These are phyloP conservation scores for Menidia menidia DNA, from an alignment of 2,797 vertebrate species.

Conservation along the genomic window DNA sequence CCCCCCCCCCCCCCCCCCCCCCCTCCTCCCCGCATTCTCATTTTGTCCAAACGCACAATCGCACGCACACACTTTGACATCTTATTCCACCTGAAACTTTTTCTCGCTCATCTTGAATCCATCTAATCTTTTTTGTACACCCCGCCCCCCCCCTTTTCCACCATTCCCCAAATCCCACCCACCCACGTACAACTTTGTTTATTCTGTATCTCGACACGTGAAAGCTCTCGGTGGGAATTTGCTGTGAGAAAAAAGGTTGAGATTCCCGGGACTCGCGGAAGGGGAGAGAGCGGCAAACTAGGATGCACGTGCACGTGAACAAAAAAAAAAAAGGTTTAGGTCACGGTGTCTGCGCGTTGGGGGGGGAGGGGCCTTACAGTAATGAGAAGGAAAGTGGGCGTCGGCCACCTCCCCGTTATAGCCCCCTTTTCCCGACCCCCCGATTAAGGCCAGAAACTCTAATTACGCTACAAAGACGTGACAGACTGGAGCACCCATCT, in stretches of 20 bases:
- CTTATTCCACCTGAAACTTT: background rate
- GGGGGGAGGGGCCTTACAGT: conserved; percentile 19
- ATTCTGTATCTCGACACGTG: too few species aligned
- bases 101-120: background rate
- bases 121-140: too few species aligned
- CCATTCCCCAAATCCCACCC: too few species aligned
- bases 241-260: conserved; percentile 16
- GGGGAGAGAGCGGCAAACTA: conserved; percentile 25
- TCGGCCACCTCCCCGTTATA: conserved; percentile 24
- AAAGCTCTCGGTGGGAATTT: too few species aligned
- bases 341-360: conserved; percentile 21
- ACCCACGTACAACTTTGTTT: too few species aligned
- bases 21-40: conserved; percentile 13
- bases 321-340: conserved; percentile 19
- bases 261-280: conserved; percentile 6
- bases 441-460: conserved; percentile 80
- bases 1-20: too few species aligned
- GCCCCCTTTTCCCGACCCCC: conserved; percentile 25
- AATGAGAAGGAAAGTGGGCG: conserved; percentile 67
- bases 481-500: conserved; percentile 81
- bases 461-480: conserved; percentile 76
- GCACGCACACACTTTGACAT: background rate
- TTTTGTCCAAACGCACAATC: conserved; percentile 30
- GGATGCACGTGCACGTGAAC: conserved; percentile 1
- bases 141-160: too few species aligned